Percentiles rank a stretch among this genome's conserved stretches.
Conservation (phyloP, 2,888 invertebrate genomes). For the Drosophila sordidula region DNA sequence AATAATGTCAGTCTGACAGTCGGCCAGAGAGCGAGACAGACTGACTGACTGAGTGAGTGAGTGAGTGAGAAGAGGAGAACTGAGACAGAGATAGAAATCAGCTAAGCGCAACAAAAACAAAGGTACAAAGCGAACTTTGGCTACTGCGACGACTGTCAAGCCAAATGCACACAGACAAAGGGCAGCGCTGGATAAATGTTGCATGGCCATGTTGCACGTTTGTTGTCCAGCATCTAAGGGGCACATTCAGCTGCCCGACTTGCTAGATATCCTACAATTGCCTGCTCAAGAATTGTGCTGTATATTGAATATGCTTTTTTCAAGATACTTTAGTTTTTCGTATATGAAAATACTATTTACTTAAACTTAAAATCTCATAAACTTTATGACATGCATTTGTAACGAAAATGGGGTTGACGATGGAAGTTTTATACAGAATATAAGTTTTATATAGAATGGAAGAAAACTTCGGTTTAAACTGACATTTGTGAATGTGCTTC, state of each 20-base stretch:
- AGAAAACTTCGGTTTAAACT: too few species aligned
- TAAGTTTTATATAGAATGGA: too few species aligned
- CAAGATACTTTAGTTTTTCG: too few species aligned
- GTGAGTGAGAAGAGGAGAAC: not conserved
- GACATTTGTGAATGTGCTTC: too few species aligned
- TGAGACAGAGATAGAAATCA: constrained; percentile 46
- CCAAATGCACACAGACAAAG: constrained; percentile 67
- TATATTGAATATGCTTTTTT: too few species aligned
- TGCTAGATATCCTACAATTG: constrained; percentile 14
- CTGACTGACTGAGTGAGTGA: not conserved
- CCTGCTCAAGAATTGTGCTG: too few species aligned
- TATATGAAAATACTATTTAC: too few species aligned
- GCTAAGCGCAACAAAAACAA: constrained; percentile 61
- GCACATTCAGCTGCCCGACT: constrained; percentile 16
- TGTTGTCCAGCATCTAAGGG: constrained; percentile 36
- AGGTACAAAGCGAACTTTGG: constrained; percentile 67
- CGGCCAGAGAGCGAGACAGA: not conserved
- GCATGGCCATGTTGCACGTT: constrained; percentile 63
- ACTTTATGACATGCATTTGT: too few species aligned
- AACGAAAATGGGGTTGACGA: too few species aligned
- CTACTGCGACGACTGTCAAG: constrained; percentile 71
- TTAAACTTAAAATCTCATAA: too few species aligned
- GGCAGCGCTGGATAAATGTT: constrained; percentile 60
- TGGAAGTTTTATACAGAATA: too few species aligned
- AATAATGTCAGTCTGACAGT: constrained; percentile 56